Conservation (phyloP, 2,888 invertebrate species). For the Apeira syringaria region DNA sequence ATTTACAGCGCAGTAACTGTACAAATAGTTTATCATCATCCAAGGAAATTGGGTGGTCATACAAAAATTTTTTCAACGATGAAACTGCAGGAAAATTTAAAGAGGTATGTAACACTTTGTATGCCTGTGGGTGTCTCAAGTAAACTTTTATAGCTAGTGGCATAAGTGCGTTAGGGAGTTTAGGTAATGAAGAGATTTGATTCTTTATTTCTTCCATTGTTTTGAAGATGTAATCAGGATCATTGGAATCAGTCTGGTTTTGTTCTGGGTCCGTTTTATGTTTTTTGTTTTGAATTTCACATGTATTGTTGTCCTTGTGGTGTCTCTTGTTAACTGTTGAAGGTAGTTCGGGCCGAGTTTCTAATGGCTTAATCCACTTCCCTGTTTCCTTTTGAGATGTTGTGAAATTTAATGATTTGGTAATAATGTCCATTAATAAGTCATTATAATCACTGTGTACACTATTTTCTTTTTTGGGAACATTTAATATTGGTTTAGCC, state of each 20-base stretch:
- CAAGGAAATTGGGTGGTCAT: constrained; percentile 6
- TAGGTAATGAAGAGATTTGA: background rate
- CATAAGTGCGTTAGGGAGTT: background rate
- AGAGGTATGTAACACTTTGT: constrained; percentile 8
- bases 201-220: constrained; percentile 1
- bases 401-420: background rate
- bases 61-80: constrained; percentile 12
- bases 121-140: constrained; percentile 18
- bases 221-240: background rate
- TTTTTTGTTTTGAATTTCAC: background rate
- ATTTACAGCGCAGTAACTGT: constrained; percentile 14
- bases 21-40: constrained; percentile 8
- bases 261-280: background rate
- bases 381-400: background rate
- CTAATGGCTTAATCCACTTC: background rate
- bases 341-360: background rate
- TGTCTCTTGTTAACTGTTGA: background rate
- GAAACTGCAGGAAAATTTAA: constrained; percentile 6
- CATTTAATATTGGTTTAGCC: background rate
- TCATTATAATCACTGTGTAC: background rate
- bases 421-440: background rate
- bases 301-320: background rate
- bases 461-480: background rate
- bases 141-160: constrained; percentile 18
- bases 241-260: background rate